phyloP scores from a whole-genome alignment of 2,888 invertebrate genomes.

The Erynnis tages region DNA sequence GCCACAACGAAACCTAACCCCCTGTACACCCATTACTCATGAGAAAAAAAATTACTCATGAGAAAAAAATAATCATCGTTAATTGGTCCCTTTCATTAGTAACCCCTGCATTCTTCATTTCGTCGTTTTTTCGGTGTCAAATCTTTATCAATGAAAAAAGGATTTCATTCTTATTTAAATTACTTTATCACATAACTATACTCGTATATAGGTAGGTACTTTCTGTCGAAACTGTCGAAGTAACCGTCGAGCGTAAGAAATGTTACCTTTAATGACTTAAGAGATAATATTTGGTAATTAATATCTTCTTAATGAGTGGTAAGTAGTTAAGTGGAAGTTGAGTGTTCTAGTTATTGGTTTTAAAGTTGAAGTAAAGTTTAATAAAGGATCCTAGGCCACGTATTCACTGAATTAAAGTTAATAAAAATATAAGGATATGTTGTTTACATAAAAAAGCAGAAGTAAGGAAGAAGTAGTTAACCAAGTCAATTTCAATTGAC shows the following conservation, averaged over 20 bases:
- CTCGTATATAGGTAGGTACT: too few relatives aligned
- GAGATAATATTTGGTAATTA: constrained; percentile 27
- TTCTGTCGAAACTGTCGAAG: constrained; percentile 41
- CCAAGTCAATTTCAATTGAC: too few relatives aligned
- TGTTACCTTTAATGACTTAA: constrained; percentile 52
- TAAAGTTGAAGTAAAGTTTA: too few relatives aligned
- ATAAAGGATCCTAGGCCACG: too few relatives aligned
- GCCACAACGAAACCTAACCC: constrained; percentile 33
- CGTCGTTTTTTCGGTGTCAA: constrained; percentile 77
- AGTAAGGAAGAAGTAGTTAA: too few relatives aligned
- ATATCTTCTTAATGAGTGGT: constrained; percentile 24
- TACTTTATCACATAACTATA: constrained; percentile 61
- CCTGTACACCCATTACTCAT: constrained; percentile 64
- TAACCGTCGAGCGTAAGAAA: constrained; percentile 60
- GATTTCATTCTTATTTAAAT: constrained; percentile 79
- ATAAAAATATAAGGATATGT: too few relatives aligned
- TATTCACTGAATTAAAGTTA: too few relatives aligned
- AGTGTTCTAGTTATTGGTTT: too few relatives aligned
- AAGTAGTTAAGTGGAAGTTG: constrained; percentile 1
- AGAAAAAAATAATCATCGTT: constrained; percentile 78
- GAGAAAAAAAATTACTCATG: constrained; percentile 70
- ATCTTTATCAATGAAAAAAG: constrained; percentile 80
- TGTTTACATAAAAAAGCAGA: too few relatives aligned
- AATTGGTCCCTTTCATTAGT: constrained; percentile 81
- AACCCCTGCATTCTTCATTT: constrained; percentile 69